These are phyloP conservation scores for Volucella zonaria DNA, from an alignment of 2,888 invertebrate genomes.

Conservation along the genomic window DNA sequence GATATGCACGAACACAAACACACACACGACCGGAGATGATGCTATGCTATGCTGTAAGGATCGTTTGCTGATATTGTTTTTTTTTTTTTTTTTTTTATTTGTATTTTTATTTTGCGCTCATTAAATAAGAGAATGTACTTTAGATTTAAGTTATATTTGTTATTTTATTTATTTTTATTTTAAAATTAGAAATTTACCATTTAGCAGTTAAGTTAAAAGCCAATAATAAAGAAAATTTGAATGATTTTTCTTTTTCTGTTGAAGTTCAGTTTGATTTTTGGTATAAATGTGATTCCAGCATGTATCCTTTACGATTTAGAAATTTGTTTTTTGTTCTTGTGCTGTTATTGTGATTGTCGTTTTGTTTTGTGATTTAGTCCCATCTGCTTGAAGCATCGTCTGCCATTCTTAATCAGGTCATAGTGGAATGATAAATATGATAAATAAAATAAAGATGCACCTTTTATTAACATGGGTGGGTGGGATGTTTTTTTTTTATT, in stretches of 20 bases:
- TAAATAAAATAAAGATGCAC: constrained; percentile 41
- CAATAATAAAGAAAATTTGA: constrained; percentile 30
- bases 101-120: not conserved
- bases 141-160: constrained; percentile 56
- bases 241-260: not conserved
- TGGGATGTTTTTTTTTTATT: constrained; percentile 44
- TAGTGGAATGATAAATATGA: not conserved
- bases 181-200: constrained; percentile 49
- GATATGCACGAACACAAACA: constrained; percentile 7
- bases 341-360: not conserved
- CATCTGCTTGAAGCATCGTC: not conserved
- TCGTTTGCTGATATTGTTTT: constrained; percentile 43
- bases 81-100: constrained; percentile 22
- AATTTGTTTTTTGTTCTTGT: constrained; percentile 17
- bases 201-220: constrained; percentile 3
- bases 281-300: constrained; percentile 9
- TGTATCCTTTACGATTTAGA: constrained; percentile 23
- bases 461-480: constrained; percentile 31
- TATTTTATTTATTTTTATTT: constrained; percentile 69
- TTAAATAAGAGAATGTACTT: constrained; percentile 36
- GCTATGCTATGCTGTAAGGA: constrained; percentile 35
- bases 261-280: not conserved
- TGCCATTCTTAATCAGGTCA: not conserved
- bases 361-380: constrained; percentile 11
- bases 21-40: constrained; percentile 57